Percentiles rank a stretch among this genome's conserved stretches.
Conservation (phyloP, 2,888 invertebrate species). For the Coecobrya sp. region DNA sequence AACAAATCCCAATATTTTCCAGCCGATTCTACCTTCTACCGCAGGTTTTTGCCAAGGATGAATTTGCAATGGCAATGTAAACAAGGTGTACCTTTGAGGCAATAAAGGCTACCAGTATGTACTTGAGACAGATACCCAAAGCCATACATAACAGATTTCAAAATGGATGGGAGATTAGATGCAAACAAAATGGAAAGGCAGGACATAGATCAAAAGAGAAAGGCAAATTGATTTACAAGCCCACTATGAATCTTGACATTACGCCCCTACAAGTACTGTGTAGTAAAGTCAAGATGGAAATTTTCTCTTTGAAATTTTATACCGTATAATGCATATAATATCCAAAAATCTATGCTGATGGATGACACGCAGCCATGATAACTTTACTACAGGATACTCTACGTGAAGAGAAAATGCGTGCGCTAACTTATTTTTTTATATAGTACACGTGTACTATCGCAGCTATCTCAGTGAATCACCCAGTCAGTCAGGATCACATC, state of each 20-base stretch:
- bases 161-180: slow-evolving; percentile 31
- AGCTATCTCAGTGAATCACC: neutral
- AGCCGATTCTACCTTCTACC: too few species aligned
- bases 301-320: neutral
- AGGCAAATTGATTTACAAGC: slow-evolving; percentile 74
- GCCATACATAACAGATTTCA: neutral
- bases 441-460: neutral
- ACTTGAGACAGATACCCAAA: neutral
- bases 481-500: neutral
- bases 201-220: slow-evolving; percentile 41
- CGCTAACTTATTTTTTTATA: neutral
- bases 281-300: neutral
- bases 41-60: too few species aligned
- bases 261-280: neutral
- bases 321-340: neutral
- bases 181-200: slow-evolving; percentile 54
- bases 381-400: neutral
- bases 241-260: slow-evolving; percentile 63
- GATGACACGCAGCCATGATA: neutral
- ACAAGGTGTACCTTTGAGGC: too few species aligned
- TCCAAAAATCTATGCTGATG: neutral
- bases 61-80: too few species aligned
- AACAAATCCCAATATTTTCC: too few species aligned
- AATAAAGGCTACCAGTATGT: too few species aligned
- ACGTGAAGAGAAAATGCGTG: slow-evolving; percentile 16